These are phyloP conservation scores for Ianthella basta DNA, from an alignment of 37 sponge, comb jelly and placozoan species.

Conservation along the genomic window DNA sequence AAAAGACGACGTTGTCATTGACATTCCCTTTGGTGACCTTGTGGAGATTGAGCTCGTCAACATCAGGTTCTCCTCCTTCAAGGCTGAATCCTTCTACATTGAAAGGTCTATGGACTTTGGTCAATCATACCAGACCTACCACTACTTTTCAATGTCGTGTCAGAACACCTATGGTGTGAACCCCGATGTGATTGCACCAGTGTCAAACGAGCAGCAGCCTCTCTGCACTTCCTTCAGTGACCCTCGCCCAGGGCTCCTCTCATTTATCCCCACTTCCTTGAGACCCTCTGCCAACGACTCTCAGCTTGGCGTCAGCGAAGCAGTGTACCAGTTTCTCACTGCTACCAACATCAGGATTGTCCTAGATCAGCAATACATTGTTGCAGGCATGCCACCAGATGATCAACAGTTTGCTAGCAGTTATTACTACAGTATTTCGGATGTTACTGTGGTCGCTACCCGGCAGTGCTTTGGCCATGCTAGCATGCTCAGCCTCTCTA, in stretches of 20 bases:
- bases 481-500: background rate
- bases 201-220: constrained; percentile 38
- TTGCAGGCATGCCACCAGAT: constrained; percentile 1
- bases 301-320: constrained; percentile 57
- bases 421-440: constrained; percentile 78
- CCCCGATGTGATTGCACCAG: constrained; percentile 20
- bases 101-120: constrained; percentile 60
- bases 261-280: constrained; percentile 45
- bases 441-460: constrained; percentile 65
- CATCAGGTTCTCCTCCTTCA: constrained; percentile 48
- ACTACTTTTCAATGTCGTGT: constrained; percentile 65
- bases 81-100: constrained; percentile 56
- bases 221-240: constrained; percentile 38
- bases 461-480: constrained; percentile 88
- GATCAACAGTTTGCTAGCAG: constrained; percentile 24
- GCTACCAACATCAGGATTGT: constrained; percentile 62
- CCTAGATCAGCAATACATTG: constrained; percentile 42
- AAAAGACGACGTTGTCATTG: constrained; percentile 45
- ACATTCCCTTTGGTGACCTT: constrained; percentile 41
- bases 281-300: constrained; percentile 68
- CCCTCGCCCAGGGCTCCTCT: constrained; percentile 31
- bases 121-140: constrained; percentile 42
- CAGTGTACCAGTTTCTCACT: constrained; percentile 61
- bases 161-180: constrained; percentile 30
- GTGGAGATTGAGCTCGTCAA: constrained; percentile 54